Percentiles rank a stretch among this genome's conserved stretches.
These are phyloP conservation scores for Iguana delicatissima DNA, from an alignment of 2,797 vertebrate genomes.

Conservation along the genomic window DNA sequence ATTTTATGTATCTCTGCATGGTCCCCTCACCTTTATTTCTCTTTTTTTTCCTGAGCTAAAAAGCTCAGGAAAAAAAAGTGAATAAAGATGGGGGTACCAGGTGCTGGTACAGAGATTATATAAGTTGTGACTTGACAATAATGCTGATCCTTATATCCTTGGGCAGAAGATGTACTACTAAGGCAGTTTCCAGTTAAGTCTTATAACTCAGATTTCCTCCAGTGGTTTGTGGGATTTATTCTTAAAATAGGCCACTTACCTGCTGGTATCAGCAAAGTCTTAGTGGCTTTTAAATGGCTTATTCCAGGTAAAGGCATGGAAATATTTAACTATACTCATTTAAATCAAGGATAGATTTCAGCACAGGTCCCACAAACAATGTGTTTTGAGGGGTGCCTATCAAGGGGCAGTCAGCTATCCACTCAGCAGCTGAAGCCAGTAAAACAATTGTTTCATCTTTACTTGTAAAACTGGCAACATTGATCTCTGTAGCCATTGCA, in stretches of 20 bases:
- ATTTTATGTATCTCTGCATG: too few species aligned
- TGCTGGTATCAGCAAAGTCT: not conserved
- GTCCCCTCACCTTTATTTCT: too few species aligned
- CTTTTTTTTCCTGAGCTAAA: too few species aligned
- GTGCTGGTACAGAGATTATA: not conserved
- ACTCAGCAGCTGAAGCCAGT: not conserved
- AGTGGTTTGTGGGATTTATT: not conserved
- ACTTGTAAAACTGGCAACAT: not conserved
- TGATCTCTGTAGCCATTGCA: not conserved
- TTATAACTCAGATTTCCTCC: not conserved
- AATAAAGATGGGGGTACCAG: too few species aligned
- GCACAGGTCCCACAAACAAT: not conserved
- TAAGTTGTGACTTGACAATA: not conserved
- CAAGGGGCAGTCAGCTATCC: not conserved
- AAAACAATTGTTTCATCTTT: not conserved
- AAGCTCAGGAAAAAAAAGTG: too few species aligned
- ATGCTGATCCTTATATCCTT: not conserved
- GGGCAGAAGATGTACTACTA: not conserved
- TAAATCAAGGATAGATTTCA: not conserved
- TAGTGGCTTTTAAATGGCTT: constrained; percentile 50
- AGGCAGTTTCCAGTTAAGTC: not conserved
- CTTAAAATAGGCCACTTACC: not conserved
- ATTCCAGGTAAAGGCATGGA: constrained; percentile 53
- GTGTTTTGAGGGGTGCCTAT: not conserved
- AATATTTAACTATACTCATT: not conserved